Conservation (phyloP, 1,140 invertebrate species). For the Drosophila simulans region DNA sequence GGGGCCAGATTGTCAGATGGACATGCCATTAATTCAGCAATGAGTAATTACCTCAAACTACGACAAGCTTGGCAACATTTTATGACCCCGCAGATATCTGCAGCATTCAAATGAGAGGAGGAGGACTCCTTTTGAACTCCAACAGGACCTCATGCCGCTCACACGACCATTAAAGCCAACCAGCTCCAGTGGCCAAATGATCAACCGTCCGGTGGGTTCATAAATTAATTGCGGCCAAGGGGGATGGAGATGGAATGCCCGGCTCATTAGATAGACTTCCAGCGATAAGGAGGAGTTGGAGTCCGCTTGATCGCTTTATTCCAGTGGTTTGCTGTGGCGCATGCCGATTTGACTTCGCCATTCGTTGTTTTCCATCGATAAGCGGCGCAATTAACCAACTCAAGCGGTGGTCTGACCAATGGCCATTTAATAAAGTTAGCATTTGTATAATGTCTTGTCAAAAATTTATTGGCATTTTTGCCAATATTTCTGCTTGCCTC, state of each 20-base stretch:
- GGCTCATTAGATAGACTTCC: constrained; percentile 55
- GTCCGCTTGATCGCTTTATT: constrained; percentile 55
- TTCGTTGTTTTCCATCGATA: constrained; percentile 48
- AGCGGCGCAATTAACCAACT: constrained; percentile 57
- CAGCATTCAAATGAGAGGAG: constrained; percentile 8
- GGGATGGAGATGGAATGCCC: constrained; percentile 14
- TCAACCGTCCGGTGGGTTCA: constrained; percentile 47
- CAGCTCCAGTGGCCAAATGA: constrained; percentile 41
- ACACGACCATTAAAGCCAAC: constrained; percentile 29
- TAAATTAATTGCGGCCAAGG: constrained; percentile 59
- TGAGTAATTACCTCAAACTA: constrained; percentile 71
- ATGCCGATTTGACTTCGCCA: constrained; percentile 33
- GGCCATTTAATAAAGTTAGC: constrained; percentile 73
- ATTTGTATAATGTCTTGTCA: constrained; percentile 80
- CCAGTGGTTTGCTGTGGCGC: constrained; percentile 28
- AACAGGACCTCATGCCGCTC: constrained; percentile 62
- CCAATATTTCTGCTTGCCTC: constrained; percentile 45
- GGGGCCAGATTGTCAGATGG: constrained; percentile 8
- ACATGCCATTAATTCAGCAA: constrained; percentile 47
- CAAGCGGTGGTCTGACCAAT: constrained; percentile 46
- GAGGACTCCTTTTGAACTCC: constrained; percentile 7
- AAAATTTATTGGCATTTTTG: constrained; percentile 79
- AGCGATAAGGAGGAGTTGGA: constrained; percentile 21
- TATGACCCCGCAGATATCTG: constrained; percentile 18
- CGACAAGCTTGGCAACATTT: constrained; percentile 36